phyloP scores from a whole-genome alignment of 2,888 invertebrate genomes.

The Drosophila phalerata region DNA sequence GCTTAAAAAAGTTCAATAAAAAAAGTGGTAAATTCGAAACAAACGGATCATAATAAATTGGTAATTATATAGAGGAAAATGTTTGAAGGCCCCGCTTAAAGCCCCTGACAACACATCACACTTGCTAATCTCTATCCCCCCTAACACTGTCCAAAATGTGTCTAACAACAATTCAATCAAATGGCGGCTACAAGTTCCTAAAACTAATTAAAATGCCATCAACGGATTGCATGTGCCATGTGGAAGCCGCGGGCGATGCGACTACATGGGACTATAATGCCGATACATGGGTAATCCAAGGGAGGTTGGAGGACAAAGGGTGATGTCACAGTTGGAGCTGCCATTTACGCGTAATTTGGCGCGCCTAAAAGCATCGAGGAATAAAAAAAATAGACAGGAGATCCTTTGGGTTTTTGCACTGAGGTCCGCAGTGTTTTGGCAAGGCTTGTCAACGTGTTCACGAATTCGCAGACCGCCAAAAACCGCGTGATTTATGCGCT shows the following conservation, averaged over 20 bases:
- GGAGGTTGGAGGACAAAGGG: neutral
- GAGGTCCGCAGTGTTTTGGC: conserved; percentile 43
- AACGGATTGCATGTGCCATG: conserved; percentile 51
- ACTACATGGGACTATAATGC: conserved; percentile 21
- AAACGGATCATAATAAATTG: neutral
- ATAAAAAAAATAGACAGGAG: conserved; percentile 18
- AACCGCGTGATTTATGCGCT: conserved; percentile 82
- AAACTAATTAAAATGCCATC: conserved; percentile 83
- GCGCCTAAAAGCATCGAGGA: conserved; percentile 69
- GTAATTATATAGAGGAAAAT: neutral
- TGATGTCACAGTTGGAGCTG: conserved; percentile 62
- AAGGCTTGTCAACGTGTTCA: conserved; percentile 73
- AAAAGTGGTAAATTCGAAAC: neutral
- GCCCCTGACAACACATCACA: conserved; percentile 16
- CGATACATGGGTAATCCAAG: conserved; percentile 6
- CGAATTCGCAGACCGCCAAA: conserved; percentile 49
- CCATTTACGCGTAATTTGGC: conserved; percentile 81
- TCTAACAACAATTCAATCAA: conserved; percentile 73
- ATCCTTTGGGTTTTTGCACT: conserved; percentile 3
- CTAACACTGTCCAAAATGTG: conserved; percentile 15
- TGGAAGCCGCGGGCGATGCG: conserved; percentile 55
- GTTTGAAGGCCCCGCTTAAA: conserved; percentile 17
- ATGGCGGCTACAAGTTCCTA: conserved; percentile 69
- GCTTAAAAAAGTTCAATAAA: neutral
- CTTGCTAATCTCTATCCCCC: conserved; percentile 36